Percentiles rank a stretch among this genome's conserved stretches.
Evolutionary conservation across 2,888 invertebrate species (phyloP).

Genomic region (Zele albiditarsus): DNA sequence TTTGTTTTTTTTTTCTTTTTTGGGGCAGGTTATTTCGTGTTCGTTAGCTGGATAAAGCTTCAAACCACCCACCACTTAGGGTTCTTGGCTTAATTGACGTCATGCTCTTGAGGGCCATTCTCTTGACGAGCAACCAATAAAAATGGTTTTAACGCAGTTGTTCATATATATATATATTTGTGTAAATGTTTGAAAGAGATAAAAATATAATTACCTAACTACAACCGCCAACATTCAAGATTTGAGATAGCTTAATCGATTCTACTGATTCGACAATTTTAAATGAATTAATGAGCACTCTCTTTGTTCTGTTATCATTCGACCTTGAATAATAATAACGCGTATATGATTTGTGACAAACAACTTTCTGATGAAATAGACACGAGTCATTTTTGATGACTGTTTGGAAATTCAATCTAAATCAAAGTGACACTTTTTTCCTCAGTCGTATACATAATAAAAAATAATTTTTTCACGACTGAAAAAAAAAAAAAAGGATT

Average conservation of each 20-base stretch:
- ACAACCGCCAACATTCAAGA: background rate
- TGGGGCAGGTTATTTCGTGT: conserved; percentile 20
- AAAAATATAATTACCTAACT: background rate
- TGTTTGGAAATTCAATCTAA: background rate
- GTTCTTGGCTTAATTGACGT: conserved; percentile 49
- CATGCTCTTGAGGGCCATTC: conserved; percentile 40
- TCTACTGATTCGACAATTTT: background rate
- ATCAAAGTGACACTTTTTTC: background rate
- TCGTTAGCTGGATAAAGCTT: conserved; percentile 24
- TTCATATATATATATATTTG: conserved; percentile 14
- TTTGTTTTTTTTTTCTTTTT: conserved; percentile 17
- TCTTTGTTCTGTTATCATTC: background rate
- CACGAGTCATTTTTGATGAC: background rate
- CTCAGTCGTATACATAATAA: too few relatives aligned
- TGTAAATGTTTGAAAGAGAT: background rate
- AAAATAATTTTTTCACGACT: too few relatives aligned
- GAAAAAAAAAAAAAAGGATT: too few relatives aligned
- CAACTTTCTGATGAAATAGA: background rate
- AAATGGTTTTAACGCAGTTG: conserved; percentile 46
- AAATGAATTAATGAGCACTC: conserved; percentile 1
- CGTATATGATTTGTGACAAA: background rate
- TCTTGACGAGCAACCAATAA: conserved; percentile 43
- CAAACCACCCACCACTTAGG: conserved; percentile 50
- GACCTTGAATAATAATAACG: conserved; percentile 1
- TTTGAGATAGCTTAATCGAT: background rate